Percentiles rank a stretch among this genome's conserved stretches.
These are phyloP conservation scores for Urocyon cinereoargenteus DNA, from an alignment of 2,797 vertebrate species.

Conservation along the genomic window DNA sequence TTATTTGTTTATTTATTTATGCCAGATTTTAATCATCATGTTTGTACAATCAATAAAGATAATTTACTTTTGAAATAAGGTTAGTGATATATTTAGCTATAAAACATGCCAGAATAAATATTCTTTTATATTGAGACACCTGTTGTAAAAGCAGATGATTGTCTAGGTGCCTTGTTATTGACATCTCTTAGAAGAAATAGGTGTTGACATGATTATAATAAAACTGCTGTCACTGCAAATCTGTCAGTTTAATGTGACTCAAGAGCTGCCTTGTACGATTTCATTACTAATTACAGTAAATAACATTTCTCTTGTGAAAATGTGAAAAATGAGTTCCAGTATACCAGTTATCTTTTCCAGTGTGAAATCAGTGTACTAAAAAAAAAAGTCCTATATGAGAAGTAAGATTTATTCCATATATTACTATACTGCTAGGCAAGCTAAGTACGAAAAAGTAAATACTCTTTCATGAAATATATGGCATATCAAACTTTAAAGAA, in stretches of 20 bases:
- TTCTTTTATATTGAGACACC: constrained; percentile 38
- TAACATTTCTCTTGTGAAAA: constrained; percentile 76
- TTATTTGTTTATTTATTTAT: neutral
- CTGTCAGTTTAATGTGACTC: constrained; percentile 77
- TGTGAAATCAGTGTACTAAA: constrained; percentile 68
- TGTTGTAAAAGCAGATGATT: constrained; percentile 53
- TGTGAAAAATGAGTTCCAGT: constrained; percentile 74
- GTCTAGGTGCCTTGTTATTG: neutral
- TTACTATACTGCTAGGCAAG: neutral
- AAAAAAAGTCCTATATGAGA: neutral
- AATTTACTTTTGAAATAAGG: constrained; percentile 55
- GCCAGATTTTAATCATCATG: neutral
- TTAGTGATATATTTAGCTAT: neutral
- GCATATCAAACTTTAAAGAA: constrained; percentile 11
- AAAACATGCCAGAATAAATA: neutral
- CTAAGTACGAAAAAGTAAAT: constrained; percentile 52
- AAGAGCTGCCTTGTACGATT: constrained; percentile 67
- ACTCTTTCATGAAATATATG: neutral
- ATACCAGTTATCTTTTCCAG: constrained; percentile 71
- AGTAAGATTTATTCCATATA: constrained; percentile 40
- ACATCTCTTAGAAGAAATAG: constrained; percentile 66
- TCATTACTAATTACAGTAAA: constrained; percentile 80
- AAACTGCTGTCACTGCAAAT: constrained; percentile 72
- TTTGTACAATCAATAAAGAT: neutral
- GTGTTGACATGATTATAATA: constrained; percentile 68